phyloP scores from a whole-genome alignment of 2,888 invertebrate species.

The Cephus pulcher region DNA sequence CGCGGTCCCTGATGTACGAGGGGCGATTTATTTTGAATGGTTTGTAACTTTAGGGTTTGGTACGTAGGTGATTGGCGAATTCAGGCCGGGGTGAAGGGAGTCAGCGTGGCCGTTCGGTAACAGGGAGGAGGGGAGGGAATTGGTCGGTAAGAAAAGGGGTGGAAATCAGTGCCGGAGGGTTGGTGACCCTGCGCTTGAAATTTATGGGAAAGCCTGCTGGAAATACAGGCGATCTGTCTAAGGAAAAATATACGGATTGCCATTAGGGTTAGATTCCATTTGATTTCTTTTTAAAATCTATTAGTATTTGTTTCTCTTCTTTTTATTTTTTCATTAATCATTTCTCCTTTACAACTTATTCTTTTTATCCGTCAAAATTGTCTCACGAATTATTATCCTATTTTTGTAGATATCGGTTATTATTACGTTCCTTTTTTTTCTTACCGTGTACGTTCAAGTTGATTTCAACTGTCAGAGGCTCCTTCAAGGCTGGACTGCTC shows the following conservation, averaged over 20 bases:
- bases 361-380: neutral
- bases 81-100: too few relatives aligned
- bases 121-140: too few relatives aligned
- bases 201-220: too few relatives aligned
- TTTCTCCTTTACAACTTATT: neutral
- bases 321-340: neutral
- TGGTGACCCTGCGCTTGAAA: too few relatives aligned
- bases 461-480: constrained; percentile 72
- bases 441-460: constrained; percentile 81
- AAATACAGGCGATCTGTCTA: too few relatives aligned
- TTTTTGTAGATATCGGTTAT: constrained; percentile 7
- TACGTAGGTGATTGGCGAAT: too few relatives aligned
- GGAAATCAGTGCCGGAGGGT: too few relatives aligned
- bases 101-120: too few relatives aligned
- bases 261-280: neutral
- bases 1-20: neutral
- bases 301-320: neutral
- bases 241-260: too few relatives aligned
- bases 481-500: constrained; percentile 76
- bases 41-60: neutral
- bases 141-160: too few relatives aligned
- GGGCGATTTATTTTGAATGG: constrained; percentile 6
- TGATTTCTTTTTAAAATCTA: constrained; percentile 14
- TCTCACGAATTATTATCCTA: neutral
- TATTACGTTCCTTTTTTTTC: constrained; percentile 47